A percentile compares a stretch with the other conserved stretches of the same genome.
Evolutionary conservation across 1,140 invertebrate genomes (phyloP).

Genomic region (Aporrectodea caliginosa): DNA sequence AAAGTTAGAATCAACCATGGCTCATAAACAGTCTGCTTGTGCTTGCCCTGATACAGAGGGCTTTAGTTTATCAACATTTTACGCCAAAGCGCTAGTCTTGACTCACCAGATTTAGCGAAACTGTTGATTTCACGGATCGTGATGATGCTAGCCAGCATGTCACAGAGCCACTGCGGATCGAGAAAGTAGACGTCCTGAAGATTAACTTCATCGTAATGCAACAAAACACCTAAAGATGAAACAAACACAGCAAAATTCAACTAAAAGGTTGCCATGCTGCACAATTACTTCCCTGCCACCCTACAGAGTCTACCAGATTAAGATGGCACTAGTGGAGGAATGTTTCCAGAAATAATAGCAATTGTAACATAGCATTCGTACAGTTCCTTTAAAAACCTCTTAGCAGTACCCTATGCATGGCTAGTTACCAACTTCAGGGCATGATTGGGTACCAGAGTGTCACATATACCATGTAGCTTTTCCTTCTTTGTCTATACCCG

Average conservation of each 20-base stretch:
- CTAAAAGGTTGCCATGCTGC: not conserved
- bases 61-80: no score
- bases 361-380: not conserved
- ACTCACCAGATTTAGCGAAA: constrained; percentile 75
- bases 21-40: no score
- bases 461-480: no score
- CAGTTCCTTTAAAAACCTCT: not conserved
- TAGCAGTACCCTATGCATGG: not conserved
- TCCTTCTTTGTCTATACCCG: no score
- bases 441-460: no score
- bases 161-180: constrained; percentile 97
- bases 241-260: constrained; percentile 36
- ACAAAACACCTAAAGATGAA: constrained; percentile 80
- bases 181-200: constrained; percentile 91
- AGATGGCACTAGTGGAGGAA: not conserved
- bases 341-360: not conserved
- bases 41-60: no score
- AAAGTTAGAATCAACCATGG: no score
- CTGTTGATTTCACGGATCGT: constrained; percentile 94
- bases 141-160: constrained; percentile 92
- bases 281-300: not conserved
- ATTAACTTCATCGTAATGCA: constrained; percentile 95
- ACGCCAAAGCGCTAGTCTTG: not conserved
- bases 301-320: not conserved
- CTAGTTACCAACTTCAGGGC: no score